Evolutionary conservation across 2,888 invertebrate species (phyloP).

Genomic region (Phoronis australis): DNA sequence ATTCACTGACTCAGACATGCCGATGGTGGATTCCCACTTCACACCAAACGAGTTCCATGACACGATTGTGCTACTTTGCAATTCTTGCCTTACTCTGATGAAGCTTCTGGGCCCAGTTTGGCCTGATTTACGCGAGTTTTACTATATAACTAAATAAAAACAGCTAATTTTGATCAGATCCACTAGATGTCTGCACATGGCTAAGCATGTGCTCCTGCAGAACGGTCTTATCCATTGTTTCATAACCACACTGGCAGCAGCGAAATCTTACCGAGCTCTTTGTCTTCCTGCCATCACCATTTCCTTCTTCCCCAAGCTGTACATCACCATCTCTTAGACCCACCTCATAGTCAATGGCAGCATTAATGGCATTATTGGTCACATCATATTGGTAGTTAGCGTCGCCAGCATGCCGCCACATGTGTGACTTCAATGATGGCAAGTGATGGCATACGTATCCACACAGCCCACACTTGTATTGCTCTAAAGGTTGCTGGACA

Average conservation of each 20-base stretch:
- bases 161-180: no score
- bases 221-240: constrained; percentile 42
- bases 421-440: constrained; percentile 50
- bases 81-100: no score
- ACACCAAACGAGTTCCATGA: no score
- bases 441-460: constrained; percentile 51
- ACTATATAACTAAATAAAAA: no score
- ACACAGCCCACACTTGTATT: constrained; percentile 51
- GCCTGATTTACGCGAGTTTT: no score
- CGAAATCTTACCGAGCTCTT: constrained; percentile 45
- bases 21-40: no score
- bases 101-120: no score
- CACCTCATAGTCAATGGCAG: constrained; percentile 44
- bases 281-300: constrained; percentile 22
- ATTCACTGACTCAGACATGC: no score
- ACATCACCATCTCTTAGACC: not conserved
- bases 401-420: constrained; percentile 51
- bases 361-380: constrained; percentile 48
- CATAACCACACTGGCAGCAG: constrained; percentile 51
- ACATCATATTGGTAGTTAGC: constrained; percentile 47
- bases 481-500: constrained; percentile 49
- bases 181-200: no score
- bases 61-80: no score
- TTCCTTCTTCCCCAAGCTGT: not conserved
- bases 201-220: constrained; percentile 48